Conservation (phyloP, 2,888 invertebrate species). For the Drosophila affinis region DNA sequence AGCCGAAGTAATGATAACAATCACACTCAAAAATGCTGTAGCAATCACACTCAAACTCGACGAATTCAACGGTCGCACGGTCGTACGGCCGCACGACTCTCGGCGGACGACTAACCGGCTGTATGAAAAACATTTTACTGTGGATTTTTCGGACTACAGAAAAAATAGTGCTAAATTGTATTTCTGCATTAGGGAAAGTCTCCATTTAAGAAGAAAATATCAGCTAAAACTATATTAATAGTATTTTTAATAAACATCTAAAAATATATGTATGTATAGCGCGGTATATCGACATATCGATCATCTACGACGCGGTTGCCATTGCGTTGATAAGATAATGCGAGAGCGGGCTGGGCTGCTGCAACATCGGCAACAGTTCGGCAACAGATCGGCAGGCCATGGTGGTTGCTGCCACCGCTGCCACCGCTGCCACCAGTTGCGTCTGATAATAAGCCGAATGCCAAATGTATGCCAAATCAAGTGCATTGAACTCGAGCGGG, state of each 20-base stretch:
- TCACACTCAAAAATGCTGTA: not conserved
- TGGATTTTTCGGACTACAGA: not conserved
- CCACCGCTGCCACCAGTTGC: slow-evolving; percentile 24
- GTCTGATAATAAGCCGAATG: slow-evolving; percentile 40
- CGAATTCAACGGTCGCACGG: not conserved
- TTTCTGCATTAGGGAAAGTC: no score
- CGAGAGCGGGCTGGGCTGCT: slow-evolving; percentile 2
- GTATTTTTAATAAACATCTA: no score
- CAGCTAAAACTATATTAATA: no score
- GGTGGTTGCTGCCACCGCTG: slow-evolving; percentile 29
- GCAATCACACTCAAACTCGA: not conserved
- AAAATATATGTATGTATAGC: no score
- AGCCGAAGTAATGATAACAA: not conserved
- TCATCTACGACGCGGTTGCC: not conserved
- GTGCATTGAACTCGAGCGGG: slow-evolving; percentile 51
- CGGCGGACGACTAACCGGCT: not conserved
- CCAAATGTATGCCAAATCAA: slow-evolving; percentile 59
- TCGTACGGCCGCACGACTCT: not conserved
- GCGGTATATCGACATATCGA: no score
- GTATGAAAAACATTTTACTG: not conserved
- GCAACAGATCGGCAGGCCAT: not conserved
- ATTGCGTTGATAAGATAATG: not conserved
- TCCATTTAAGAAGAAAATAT: no score
- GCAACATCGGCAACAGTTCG: slow-evolving; percentile 5
- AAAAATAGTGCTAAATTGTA: not conserved